These are phyloP conservation scores for Lycodopsis pacificus DNA, from an alignment of 2,797 vertebrate genomes.

Conservation along the genomic window DNA sequence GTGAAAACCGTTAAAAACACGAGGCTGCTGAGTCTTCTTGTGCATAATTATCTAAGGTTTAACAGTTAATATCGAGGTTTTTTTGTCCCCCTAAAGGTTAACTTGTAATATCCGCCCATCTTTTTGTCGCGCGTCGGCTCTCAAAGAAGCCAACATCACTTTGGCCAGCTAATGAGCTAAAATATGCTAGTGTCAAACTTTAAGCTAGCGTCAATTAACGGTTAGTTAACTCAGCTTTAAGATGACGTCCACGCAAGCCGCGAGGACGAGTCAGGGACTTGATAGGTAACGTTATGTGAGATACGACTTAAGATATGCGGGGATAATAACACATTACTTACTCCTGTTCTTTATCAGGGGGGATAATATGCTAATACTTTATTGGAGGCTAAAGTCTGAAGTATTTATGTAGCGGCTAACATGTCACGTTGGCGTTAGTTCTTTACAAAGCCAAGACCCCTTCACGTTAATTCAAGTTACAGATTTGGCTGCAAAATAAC, in stretches of 20 bases:
- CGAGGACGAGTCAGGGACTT: not conserved
- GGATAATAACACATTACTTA: conserved; percentile 11
- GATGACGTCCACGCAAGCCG: not conserved
- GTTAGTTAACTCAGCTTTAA: not conserved
- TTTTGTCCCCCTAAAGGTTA: not conserved
- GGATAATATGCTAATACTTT: not conserved
- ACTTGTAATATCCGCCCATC: too few species aligned
- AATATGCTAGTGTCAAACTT: not conserved
- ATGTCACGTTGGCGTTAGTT: conserved; percentile 26
- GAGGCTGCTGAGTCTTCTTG: not conserved
- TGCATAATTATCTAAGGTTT: not conserved
- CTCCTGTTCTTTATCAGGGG: not conserved
- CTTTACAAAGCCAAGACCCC: conserved; percentile 33
- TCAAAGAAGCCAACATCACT: not conserved
- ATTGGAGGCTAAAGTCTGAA: not conserved
- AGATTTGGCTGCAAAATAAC: not conserved
- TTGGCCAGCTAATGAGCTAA: not conserved
- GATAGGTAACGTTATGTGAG: not conserved
- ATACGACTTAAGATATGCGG: fast-evolving
- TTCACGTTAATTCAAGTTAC: conserved; percentile 17
- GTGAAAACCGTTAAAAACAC: not conserved
- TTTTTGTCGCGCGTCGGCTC: not conserved
- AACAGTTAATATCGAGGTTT: not conserved
- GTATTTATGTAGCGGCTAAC: conserved; percentile 37
- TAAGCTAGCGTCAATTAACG: not conserved